These are phyloP conservation scores for Oscheius sp. DNA, from an alignment of 2,888 invertebrate species.

Conservation along the genomic window DNA sequence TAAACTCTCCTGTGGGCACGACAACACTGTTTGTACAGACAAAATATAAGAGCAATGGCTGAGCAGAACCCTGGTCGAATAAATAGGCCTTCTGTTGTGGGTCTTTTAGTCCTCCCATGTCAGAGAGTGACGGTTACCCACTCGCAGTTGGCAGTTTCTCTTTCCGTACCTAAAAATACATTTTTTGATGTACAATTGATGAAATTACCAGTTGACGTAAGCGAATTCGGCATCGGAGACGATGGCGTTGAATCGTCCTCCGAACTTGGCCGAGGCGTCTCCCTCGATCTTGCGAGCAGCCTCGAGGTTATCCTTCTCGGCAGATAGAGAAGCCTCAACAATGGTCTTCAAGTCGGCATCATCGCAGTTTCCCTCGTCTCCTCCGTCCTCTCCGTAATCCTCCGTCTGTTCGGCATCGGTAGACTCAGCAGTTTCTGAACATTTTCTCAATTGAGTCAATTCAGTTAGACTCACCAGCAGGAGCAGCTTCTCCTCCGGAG, in stretches of 20 bases:
- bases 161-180: conserved; percentile 56
- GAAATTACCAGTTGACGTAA: conserved; percentile 50
- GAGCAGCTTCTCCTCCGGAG: not conserved
- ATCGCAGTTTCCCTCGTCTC: conserved; percentile 68
- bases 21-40: conserved; percentile 31
- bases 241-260: conserved; percentile 72
- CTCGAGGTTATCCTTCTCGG: conserved; percentile 69
- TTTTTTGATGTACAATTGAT: conserved; percentile 40
- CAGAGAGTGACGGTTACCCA: conserved; percentile 68
- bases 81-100: conserved; percentile 10
- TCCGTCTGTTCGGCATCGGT: conserved; percentile 39
- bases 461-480: conserved; percentile 2
- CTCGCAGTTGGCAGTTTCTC: conserved; percentile 71
- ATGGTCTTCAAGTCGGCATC: conserved; percentile 67
- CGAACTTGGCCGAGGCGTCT: conserved; percentile 70
- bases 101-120: conserved; percentile 71
- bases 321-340: conserved; percentile 55
- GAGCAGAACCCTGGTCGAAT: conserved; percentile 28
- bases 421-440: conserved; percentile 46
- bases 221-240: conserved; percentile 72
- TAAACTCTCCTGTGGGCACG: conserved; percentile 22
- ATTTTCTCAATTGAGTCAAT: not conserved
- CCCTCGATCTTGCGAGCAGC: conserved; percentile 69
- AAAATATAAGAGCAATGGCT: conserved; percentile 20
- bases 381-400: conserved; percentile 55